A percentile compares a stretch with the other conserved stretches of the same genome.
phyloP scores from a whole-genome alignment of 2,888 invertebrate species.

The Gari tellinella region DNA sequence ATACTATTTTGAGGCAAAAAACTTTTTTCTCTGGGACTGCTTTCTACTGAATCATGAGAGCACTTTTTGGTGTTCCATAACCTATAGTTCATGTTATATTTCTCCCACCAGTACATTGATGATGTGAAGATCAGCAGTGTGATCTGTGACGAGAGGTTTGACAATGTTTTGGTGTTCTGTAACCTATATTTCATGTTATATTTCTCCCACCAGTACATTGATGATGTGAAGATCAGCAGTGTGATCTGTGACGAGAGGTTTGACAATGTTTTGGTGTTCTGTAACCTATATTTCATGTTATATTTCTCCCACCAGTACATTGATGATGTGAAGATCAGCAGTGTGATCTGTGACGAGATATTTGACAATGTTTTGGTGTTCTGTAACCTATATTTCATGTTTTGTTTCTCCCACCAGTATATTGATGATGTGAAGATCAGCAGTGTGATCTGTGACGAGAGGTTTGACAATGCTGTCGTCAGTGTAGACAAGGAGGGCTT shows the following conservation, averaged over 20 bases:
- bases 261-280: conserved; percentile 81
- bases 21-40: too few species aligned
- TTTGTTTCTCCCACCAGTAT: conserved; percentile 36
- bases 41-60: too few species aligned
- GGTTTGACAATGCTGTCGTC: conserved; percentile 80
- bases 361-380: conserved; percentile 81
- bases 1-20: too few species aligned
- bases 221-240: conserved; percentile 79
- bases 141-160: conserved; percentile 81
- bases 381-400: too few species aligned
- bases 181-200: too few species aligned
- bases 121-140: conserved; percentile 81
- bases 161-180: too few species aligned
- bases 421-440: conserved; percentile 77
- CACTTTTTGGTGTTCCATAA: too few species aligned
- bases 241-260: conserved; percentile 82
- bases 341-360: conserved; percentile 82
- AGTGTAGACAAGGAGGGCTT: conserved; percentile 82
- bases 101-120: conserved; percentile 68
- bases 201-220: too few species aligned
- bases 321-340: conserved; percentile 79
- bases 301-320: conserved; percentile 49
- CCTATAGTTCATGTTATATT: too few species aligned
- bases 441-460: conserved; percentile 82
- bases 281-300: too few species aligned